Evolutionary conservation across 2,797 vertebrate species (phyloP).

Genomic region (Perodicticus potto): DNA sequence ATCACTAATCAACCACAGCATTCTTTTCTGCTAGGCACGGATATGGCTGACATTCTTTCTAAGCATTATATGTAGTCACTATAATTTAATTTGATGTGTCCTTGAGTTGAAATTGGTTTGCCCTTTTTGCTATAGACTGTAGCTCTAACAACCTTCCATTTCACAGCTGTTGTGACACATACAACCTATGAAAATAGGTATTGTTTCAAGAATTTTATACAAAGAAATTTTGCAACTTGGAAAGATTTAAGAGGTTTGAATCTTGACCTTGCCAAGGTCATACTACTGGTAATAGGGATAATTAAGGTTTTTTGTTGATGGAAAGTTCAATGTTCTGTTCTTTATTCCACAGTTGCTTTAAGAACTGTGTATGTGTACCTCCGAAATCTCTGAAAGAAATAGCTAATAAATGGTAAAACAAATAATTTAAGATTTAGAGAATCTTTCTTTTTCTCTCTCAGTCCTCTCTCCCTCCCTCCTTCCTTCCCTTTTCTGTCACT

Average conservation of each 20-base stretch:
- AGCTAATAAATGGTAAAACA: not conserved
- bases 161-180: not conserved
- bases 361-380: not conserved
- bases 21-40: not conserved
- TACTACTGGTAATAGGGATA: not conserved
- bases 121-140: constrained; percentile 4
- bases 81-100: not conserved
- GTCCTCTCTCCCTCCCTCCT: not conserved
- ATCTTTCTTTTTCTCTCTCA: not conserved
- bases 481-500: not conserved
- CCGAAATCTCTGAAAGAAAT: not conserved
- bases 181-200: not conserved
- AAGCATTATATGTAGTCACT: not conserved
- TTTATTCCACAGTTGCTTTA: not conserved
- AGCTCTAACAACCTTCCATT: not conserved
- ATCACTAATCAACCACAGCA: not conserved
- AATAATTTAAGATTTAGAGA: not conserved
- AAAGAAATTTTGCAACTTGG: constrained; percentile 24
- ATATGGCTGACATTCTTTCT: not conserved
- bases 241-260: constrained; percentile 20
- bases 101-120: not conserved
- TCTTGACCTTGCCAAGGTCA: not conserved
- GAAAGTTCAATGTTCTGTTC: not conserved
- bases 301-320: constrained; percentile 12
- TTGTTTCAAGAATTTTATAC: constrained; percentile 30